Evolutionary conservation across 1,140 invertebrate species (phyloP), one percentile per base, ranked within the genome.

Genomic region (Acromyrmex charruanus): DNA sequence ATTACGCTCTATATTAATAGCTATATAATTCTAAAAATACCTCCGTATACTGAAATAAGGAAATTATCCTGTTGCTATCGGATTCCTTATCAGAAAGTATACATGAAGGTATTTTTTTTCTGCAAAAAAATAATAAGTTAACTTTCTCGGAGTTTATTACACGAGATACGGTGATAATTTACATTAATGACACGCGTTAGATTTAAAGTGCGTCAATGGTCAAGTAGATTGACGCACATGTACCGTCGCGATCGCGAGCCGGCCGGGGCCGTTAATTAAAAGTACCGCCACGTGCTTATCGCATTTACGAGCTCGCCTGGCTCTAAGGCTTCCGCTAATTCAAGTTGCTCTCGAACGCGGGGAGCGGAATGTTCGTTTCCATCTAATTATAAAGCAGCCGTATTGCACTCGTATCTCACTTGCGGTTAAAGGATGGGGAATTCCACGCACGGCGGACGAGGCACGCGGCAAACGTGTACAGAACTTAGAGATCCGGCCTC

Each of bases 371-470:
- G 69, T 61, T 84, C 69, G 55, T 75, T 75, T 74, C 80, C 69
- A 75, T 84, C 80, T 84, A 84, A 84, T 84, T 84, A 84, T 84
- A 84, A 84, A 75, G 80, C 58, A 49, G 63, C 69, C 28, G 80
- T 84, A 84, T 84, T 84, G 80, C 80, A 63, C 80, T 84, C 80
- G 69, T 84, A 84, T 84, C 72, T 84, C 69, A 63, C 80, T 82
- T 61, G 55, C 39, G 53, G 44, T 71, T 61, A 86, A 82, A 82
- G 28, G 77, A 86, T 82, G 65, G 79, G 44, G 68, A 86, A 86
- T 86, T 86, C 75, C 82, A 63, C 39, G 61, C 53, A 28, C 65
- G 63, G 77, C 79, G 74, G 35, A 44, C 71, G 59, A 63, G 31
- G 69, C 39, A 59, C 55, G 61, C 49, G 59, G 66, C 21, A 14